Percentiles rank a stretch among this genome's conserved stretches.
Evolutionary conservation across 2,888 invertebrate species (phyloP).

Genomic region (Actias luna): DNA sequence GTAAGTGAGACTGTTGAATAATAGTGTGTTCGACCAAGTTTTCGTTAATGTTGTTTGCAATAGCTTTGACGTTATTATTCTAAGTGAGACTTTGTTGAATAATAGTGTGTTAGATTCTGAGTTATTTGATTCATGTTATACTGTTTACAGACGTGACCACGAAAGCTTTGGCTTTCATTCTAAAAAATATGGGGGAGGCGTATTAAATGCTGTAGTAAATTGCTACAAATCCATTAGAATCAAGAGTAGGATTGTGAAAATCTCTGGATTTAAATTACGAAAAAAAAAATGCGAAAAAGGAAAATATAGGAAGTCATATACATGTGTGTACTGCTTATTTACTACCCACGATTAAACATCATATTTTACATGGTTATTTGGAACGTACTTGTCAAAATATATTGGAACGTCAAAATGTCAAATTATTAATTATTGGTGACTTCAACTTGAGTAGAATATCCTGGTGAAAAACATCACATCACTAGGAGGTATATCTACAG

Average conservation of each 20-base stretch:
- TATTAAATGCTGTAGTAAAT: background rate
- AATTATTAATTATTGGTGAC: background rate
- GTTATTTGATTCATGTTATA: constrained; percentile 18
- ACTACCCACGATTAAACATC: background rate
- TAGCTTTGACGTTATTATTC: constrained; percentile 15
- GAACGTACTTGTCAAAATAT: background rate
- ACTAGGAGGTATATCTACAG: background rate
- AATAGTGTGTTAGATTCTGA: constrained; percentile 17
- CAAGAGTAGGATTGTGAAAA: background rate
- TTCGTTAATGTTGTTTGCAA: background rate
- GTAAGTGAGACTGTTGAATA: constrained; percentile 20
- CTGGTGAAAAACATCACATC: background rate
- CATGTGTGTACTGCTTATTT: background rate
- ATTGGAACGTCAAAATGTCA: background rate
- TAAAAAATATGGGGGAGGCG: background rate
- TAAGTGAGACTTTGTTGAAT: constrained; percentile 21
- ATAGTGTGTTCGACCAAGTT: constrained; percentile 14
- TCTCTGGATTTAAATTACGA: background rate
- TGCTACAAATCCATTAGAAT: background rate
- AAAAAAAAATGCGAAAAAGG: background rate
- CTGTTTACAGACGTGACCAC: constrained; percentile 21
- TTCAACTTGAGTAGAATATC: background rate
- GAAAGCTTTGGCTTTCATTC: background rate
- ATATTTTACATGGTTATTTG: background rate
- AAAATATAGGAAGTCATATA: background rate